Conservation (phyloP, 2,797 vertebrate genomes). For the Cirrhinus mrigala region DNA sequence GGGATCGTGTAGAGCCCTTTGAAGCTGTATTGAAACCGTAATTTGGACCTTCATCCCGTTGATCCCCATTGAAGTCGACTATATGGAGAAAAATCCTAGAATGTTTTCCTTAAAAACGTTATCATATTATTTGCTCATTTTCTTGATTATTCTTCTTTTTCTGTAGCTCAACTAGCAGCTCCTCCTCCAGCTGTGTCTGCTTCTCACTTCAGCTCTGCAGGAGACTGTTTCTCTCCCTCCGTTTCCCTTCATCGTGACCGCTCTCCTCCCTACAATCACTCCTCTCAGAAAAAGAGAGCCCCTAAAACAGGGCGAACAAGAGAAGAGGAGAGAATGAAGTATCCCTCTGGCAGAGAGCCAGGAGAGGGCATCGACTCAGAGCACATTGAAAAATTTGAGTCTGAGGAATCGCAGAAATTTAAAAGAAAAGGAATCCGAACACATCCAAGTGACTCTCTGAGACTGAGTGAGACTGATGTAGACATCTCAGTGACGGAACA, state of each 20-base stretch:
- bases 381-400: conserved; percentile 66
- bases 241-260: conserved; percentile 54
- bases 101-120: too few relatives aligned
- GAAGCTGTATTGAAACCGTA: too few relatives aligned
- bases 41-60: too few relatives aligned
- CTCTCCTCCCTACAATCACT: conserved; percentile 52
- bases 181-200: conserved; percentile 48
- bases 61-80: too few relatives aligned
- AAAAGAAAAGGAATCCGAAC: conserved; percentile 43
- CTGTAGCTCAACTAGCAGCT: conserved; percentile 71
- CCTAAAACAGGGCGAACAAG: conserved; percentile 56
- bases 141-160: not conserved
- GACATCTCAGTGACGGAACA: conserved; percentile 50
- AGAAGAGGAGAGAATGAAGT: conserved; percentile 59
- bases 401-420: conserved; percentile 58
- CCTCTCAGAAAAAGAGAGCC: conserved; percentile 65
- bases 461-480: conserved; percentile 48
- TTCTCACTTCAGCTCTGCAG: conserved; percentile 64
- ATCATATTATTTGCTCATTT: not conserved
- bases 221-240: conserved; percentile 67
- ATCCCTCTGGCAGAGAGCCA: conserved; percentile 78
- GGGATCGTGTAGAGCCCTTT: too few relatives aligned
- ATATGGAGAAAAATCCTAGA: too few relatives aligned
- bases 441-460: conserved; percentile 31
- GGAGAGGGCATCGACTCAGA: conserved; percentile 83